Base-by-base conservation (phyloP, 2,888 invertebrate species). In the Sinotaia quadrata region DNA sequence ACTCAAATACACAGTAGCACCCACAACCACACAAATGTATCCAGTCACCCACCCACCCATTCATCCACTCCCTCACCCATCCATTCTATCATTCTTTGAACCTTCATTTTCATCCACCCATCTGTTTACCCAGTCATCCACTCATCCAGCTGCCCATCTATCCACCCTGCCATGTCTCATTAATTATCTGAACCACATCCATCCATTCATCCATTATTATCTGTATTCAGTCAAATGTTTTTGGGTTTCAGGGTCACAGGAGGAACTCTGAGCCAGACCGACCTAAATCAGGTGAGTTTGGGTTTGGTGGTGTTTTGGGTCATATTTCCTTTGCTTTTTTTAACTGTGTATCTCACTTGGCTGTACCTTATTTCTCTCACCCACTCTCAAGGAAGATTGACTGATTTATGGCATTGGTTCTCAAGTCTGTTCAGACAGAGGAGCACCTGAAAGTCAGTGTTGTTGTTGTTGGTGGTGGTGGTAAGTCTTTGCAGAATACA, bases 161-260 rank as follows among this genome's bases (percentile, higher is more conserved):
- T 15, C 10, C 41, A 41, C 41, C 10, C 41, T 12, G 10, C 10
- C 41, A 41, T 15, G 15, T n/a, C n/a, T n/a, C n/a, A n/a, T n/a
- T n/a, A n/a, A n/a, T n/a, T n/a, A n/a, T n/a, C n/a, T n/a, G n/a
- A n/a, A n/a, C n/a, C n/a, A n/a, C n/a, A n/a, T n/a, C n/a, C n/a
- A n/a, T n/a, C n/a, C n/a, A n/a, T n/a, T n/a, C n/a, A n/a, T n/a
- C n/a, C n/a, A n/a, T n/a, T n/a, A n/a, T n/a, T n/a, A n/a, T n/a
- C n/a, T n/a, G n/a, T n/a, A n/a, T n/a, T n/a, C n/a, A n/a, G n/a
- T n/a, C n/a, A n/a, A n/a, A n/a, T n/a, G n/a, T n/a, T n/a, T n/a
- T n/a, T 47, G 41, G 12, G 47, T 47, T 47, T 47, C 47, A 47
- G 47, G 47, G 47, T 47, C 47, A 47, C 21, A 47, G 18, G 24